These are phyloP conservation scores for Cryptus viduatorius DNA, from an alignment of 2,888 invertebrate genomes.

Conservation along the genomic window DNA sequence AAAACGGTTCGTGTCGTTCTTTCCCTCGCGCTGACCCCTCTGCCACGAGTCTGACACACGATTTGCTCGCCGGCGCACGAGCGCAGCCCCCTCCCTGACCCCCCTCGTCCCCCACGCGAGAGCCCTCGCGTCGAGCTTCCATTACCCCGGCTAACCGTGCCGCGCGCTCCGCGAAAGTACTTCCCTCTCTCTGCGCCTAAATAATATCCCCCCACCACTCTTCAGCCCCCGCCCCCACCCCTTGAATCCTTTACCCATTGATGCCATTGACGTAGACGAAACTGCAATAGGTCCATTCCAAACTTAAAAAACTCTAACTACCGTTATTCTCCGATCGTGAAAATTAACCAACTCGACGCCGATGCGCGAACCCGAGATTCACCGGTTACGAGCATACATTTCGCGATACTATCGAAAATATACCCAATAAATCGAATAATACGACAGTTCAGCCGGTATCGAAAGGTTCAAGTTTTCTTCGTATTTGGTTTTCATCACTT, in stretches of 20 bases:
- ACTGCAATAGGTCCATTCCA: slow-evolving; percentile 11
- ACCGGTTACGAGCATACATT: slow-evolving; percentile 20
- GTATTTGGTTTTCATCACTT: neutral
- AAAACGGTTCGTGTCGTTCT: slow-evolving; percentile 82
- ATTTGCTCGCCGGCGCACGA: slow-evolving; percentile 78
- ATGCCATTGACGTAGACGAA: slow-evolving; percentile 39
- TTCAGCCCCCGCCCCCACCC: neutral
- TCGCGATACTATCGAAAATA: neutral
- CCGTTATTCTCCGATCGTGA: neutral
- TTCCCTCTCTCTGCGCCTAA: slow-evolving; percentile 16
- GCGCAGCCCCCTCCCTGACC: slow-evolving; percentile 70
- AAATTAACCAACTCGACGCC: slow-evolving; percentile 18
- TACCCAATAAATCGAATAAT: neutral
- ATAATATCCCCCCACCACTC: slow-evolving; percentile 6
- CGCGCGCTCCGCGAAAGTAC: slow-evolving; percentile 30
- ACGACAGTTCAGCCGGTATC: neutral
- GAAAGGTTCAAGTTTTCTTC: neutral
- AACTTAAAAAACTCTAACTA: neutral
- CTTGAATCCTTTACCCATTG: neutral
- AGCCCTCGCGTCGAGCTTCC: slow-evolving; percentile 46
- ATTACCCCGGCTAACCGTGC: slow-evolving; percentile 41
- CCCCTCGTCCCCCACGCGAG: slow-evolving; percentile 35
- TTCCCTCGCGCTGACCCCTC: slow-evolving; percentile 83
- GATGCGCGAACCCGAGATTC: neutral
- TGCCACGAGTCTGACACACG: slow-evolving; percentile 84